A percentile compares a stretch with the other conserved stretches of the same genome.
phyloP scores from a whole-genome alignment of 2,888 invertebrate genomes.

The Lasius fuliginosus region DNA sequence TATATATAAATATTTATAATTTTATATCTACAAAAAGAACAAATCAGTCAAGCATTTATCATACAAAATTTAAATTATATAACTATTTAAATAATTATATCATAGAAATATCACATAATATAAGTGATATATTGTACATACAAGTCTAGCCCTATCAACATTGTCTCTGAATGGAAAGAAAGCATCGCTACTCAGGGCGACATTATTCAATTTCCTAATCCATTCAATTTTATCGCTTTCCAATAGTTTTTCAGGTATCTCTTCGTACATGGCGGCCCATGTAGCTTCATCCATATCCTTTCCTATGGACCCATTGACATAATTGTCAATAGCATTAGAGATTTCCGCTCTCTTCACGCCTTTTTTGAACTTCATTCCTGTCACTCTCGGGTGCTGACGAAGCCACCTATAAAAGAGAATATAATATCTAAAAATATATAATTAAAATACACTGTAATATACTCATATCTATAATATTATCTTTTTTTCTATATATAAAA shows the following conservation, averaged over 20 bases:
- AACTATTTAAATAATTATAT: background rate
- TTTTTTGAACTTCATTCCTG: slow-evolving; percentile 93
- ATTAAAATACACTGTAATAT: slow-evolving; percentile 7
- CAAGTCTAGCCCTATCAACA: slow-evolving; percentile 96
- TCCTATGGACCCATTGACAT: slow-evolving; percentile 96
- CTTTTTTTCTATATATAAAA: background rate
- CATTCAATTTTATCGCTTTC: slow-evolving; percentile 90
- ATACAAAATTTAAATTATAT: background rate
- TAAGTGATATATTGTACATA: slow-evolving; percentile 84
- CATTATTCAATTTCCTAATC: slow-evolving; percentile 91
- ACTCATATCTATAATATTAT: background rate
- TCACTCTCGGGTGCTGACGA: slow-evolving; percentile 95
- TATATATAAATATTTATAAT: background rate
- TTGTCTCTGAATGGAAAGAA: slow-evolving; percentile 99
- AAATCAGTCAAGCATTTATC: background rate
- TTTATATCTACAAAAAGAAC: slow-evolving; percentile 7
- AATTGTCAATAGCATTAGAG: slow-evolving; percentile 98
- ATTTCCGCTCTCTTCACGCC: slow-evolving; percentile 96
- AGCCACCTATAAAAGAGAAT: slow-evolving; percentile 91
- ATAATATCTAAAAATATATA: background rate
- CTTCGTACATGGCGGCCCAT: slow-evolving; percentile 92
- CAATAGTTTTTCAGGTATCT: slow-evolving; percentile 91
- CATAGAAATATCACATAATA: background rate
- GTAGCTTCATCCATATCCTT: slow-evolving; percentile 93
- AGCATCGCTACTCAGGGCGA: slow-evolving; percentile 97